Conservation (phyloP, 1,140 invertebrate species). For the Bombus waltoni region DNA sequence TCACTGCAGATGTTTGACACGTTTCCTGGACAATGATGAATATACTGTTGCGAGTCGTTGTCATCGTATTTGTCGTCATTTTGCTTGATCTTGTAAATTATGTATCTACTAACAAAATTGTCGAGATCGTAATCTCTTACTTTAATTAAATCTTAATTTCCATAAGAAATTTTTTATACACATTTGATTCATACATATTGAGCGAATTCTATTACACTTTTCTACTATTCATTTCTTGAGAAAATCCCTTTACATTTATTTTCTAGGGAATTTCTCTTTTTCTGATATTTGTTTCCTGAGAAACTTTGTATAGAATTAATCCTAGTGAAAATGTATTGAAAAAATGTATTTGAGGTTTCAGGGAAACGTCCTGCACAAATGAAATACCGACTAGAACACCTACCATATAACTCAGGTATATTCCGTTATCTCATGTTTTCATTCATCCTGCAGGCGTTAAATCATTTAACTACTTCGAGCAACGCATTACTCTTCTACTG, state of each 20-base stretch:
- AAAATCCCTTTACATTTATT: too few relatives aligned
- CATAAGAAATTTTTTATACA: too few relatives aligned
- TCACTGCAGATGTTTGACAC: neutral
- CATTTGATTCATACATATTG: too few relatives aligned
- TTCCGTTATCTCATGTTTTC: neutral
- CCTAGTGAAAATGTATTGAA: neutral
- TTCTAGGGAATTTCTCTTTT: too few relatives aligned
- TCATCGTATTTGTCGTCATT: neutral
- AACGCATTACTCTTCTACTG: too few relatives aligned
- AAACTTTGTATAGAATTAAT: neutral
- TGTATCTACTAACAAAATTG: too few relatives aligned
- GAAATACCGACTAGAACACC: neutral
- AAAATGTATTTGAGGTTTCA: neutral
- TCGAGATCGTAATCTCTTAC: too few relatives aligned
- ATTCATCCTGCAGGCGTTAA: neutral
- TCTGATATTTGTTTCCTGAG: too few relatives aligned
- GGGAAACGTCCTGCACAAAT: neutral
- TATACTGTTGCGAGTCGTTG: neutral
- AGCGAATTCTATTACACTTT: too few relatives aligned
- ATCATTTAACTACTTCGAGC: neutral
- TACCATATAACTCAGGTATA: neutral
- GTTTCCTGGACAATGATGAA: conserved; percentile 22
- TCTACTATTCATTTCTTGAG: too few relatives aligned
- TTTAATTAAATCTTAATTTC: too few relatives aligned
- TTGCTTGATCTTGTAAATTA: neutral